phyloP scores from a whole-genome alignment of 1,140 invertebrate genomes.

The Drosophila eugracilis region DNA sequence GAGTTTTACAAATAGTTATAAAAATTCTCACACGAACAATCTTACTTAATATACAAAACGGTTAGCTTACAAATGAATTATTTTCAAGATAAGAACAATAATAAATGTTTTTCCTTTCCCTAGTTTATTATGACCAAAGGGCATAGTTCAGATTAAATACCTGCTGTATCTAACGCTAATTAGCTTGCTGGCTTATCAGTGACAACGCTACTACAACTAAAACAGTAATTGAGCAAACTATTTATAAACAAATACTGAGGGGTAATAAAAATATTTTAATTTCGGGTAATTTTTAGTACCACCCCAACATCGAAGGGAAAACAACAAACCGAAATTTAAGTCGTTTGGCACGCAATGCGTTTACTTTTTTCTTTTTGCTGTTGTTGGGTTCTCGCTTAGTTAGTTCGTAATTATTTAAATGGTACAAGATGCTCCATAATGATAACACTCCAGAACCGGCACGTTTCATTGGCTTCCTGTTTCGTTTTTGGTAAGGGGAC shows the following conservation, averaged over 20 bases:
- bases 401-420: slow-evolving; percentile 76
- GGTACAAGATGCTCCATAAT: slow-evolving; percentile 68
- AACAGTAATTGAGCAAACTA: slow-evolving; percentile 33
- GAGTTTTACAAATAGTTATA: too few species aligned
- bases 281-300: slow-evolving; percentile 39
- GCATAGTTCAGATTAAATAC: slow-evolving; percentile 30
- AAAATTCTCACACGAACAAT: too few species aligned
- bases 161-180: slow-evolving; percentile 27
- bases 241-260: slow-evolving; percentile 33
- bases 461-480: slow-evolving; percentile 60
- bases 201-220: slow-evolving; percentile 10
- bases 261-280: slow-evolving; percentile 39
- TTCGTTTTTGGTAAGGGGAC: slow-evolving; percentile 7
- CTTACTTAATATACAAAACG: too few species aligned
- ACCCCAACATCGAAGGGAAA: too few species aligned
- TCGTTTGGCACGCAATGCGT: slow-evolving; percentile 47
- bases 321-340: slow-evolving; percentile 15
- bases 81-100: neutral
- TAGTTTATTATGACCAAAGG: slow-evolving; percentile 11
- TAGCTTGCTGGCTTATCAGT: slow-evolving; percentile 33
- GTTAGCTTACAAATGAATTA: too few species aligned
- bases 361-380: slow-evolving; percentile 26
- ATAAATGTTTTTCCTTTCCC: neutral
- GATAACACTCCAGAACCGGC: slow-evolving; percentile 54
- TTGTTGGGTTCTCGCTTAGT: slow-evolving; percentile 39